These are phyloP conservation scores for Bryconaethiops microstoma DNA, from an alignment of 2,797 vertebrate genomes.

Conservation along the genomic window DNA sequence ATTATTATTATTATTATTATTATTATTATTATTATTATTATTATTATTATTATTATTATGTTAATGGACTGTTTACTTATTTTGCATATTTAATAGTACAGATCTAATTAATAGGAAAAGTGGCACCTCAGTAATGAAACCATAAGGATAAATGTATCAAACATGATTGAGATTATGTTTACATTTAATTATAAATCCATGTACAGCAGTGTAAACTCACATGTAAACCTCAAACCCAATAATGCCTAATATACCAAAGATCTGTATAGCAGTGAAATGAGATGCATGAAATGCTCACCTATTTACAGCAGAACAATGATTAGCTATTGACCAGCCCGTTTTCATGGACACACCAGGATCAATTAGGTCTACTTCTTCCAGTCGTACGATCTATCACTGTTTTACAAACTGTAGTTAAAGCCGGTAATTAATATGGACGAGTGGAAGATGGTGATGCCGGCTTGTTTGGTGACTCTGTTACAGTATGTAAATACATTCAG, in stretches of 20 bases:
- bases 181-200: background rate
- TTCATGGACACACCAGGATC: constrained; percentile 77
- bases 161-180: constrained; percentile 7
- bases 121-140: background rate
- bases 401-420: constrained; percentile 73
- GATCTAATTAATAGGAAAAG: background rate
- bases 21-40: too few relatives aligned
- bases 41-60: too few relatives aligned
- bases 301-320: constrained; percentile 78
- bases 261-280: background rate
- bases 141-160: background rate
- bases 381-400: constrained; percentile 68
- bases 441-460: constrained; percentile 45
- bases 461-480: constrained; percentile 50
- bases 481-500: constrained; percentile 67
- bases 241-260: background rate
- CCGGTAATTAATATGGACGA: constrained; percentile 70
- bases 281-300: constrained; percentile 59
- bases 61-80: too few relatives aligned
- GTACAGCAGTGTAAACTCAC: background rate
- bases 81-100: too few relatives aligned
- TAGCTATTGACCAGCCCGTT: constrained; percentile 80
- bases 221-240: background rate
- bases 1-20: too few relatives aligned
- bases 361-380: constrained; percentile 76